Evolutionary conservation across 2,113 vertebrate species (phyloP).

Genomic region (Thoracochromis brauschi): DNA sequence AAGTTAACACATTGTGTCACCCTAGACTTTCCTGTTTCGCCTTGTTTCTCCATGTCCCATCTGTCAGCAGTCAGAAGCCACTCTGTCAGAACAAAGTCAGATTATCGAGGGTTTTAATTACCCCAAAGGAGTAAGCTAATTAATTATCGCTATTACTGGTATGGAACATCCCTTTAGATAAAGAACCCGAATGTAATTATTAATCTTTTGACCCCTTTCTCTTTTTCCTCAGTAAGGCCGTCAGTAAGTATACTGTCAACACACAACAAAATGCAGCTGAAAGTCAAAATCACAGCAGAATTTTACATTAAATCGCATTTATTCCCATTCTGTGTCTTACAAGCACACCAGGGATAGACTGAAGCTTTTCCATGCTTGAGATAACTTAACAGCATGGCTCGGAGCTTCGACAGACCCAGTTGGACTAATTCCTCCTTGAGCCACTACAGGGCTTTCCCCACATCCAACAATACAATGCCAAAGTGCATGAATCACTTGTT

Average conservation of each 20-base stretch:
- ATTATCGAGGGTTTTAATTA: slow-evolving; percentile 57
- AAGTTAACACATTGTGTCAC: neutral
- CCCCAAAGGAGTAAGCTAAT: slow-evolving; percentile 46
- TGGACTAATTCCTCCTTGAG: slow-evolving; percentile 27
- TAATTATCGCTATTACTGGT: slow-evolving; percentile 51
- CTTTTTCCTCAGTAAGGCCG: slow-evolving; percentile 9
- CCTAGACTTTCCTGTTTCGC: neutral
- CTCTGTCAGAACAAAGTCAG: slow-evolving; percentile 52
- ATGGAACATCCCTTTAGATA: slow-evolving; percentile 47
- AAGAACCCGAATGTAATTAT: slow-evolving; percentile 41
- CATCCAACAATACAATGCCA: slow-evolving; percentile 8
- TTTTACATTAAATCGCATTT: neutral
- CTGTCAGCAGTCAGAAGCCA: slow-evolving; percentile 16
- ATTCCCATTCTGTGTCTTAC: neutral
- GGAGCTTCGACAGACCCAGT: slow-evolving; percentile 24
- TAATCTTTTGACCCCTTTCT: slow-evolving; percentile 34
- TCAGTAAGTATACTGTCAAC: neutral
- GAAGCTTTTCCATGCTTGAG: slow-evolving; percentile 52
- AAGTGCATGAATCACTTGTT: slow-evolving; percentile 29
- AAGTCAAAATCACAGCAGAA: slow-evolving; percentile 18
- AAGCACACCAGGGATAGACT: slow-evolving; percentile 10
- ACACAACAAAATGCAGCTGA: neutral
- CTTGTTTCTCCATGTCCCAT: slow-evolving; percentile 3
- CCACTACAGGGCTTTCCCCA: slow-evolving; percentile 27
- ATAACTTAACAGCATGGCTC: slow-evolving; percentile 36